phyloP scores from a whole-genome alignment of 2,888 invertebrate genomes.

The Lagria hirta region DNA sequence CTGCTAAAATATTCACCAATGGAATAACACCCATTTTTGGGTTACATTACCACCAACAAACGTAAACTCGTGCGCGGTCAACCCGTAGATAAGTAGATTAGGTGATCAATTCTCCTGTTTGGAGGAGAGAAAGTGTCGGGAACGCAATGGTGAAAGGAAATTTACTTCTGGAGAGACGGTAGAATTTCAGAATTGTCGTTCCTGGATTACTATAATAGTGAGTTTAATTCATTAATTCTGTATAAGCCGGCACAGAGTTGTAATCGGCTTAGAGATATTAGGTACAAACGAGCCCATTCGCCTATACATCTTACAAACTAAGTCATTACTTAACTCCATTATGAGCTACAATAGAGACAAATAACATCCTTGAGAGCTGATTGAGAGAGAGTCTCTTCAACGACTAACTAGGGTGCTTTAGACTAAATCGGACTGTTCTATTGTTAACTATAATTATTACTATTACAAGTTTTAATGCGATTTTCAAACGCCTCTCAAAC shows the following conservation, averaged over 20 bases:
- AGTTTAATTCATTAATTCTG: slow-evolving; percentile 32
- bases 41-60: slow-evolving; percentile 17
- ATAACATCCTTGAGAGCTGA: slow-evolving; percentile 9
- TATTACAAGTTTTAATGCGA: no score
- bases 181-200: slow-evolving; percentile 22
- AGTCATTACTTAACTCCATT: slow-evolving; percentile 28
- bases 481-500: no score
- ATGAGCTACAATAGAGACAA: slow-evolving; percentile 18
- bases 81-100: slow-evolving; percentile 22
- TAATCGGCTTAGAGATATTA: slow-evolving; percentile 34
- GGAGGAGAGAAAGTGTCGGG: slow-evolving; percentile 10
- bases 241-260: slow-evolving; percentile 27
- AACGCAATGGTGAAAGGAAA: slow-evolving; percentile 2
- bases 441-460: no score
- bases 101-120: slow-evolving; percentile 26
- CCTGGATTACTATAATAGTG: slow-evolving; percentile 29
- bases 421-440: background rate
- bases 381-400: slow-evolving; percentile 7
- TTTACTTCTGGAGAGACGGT: slow-evolving; percentile 11
- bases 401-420: no score
- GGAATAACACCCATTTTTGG: no score
- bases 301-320: slow-evolving; percentile 29
- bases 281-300: slow-evolving; percentile 31
- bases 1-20: no score
- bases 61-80: slow-evolving; percentile 24